Evolutionary conservation across 2,888 invertebrate genomes (phyloP), one percentile per base, ranked within the genome.

Genomic region (Microctonus brassicae): DNA sequence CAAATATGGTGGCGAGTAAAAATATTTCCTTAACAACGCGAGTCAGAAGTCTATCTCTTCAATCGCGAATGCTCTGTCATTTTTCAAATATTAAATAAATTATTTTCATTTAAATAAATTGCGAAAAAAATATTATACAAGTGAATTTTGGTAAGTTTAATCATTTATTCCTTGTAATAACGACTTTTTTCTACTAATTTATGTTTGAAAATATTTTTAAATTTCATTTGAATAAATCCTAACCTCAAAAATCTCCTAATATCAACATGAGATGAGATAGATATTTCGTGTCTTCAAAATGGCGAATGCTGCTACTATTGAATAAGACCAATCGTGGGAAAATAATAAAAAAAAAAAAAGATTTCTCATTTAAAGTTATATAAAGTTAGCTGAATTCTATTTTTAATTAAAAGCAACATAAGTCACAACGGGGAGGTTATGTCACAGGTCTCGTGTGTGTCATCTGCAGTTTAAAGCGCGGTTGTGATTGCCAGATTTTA

Each of bases 201-300:
- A 17, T n/a, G 9, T 20, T 7, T 36, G 6, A 34, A 10, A 34
- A 22, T 34, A 34, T 6, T 34, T 10, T 0, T 0, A 17, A 34
- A 34, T 11, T 17, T 10, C 24, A 34, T 11, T 60, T 33, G 34
- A 34, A 22, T 6, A 11, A 17, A 60, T 22, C 60, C 34, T 60
- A 60, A 60, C 60, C 60, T 60, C 33, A 33, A 17, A 0, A 11
- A 6, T 36, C 20, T 20, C 10, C 3, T 7, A 58, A 60, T 36
- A 34, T 33, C 22, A 60, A 20, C 34, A 33, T 60, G 22, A 33
- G n/a, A n/a, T n/a, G n/a, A n/a, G n/a, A n/a, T n/a, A 34, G 20
- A n/a, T 39, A 64, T 60, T 26, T 29, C n/a, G 42, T 17, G 24
- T 34, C 22, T 71, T 36, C 67, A 66, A 72, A 68, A 72, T 72